These are phyloP conservation scores for Sipha maydis DNA, from an alignment of 2,888 invertebrate genomes.

Conservation along the genomic window DNA sequence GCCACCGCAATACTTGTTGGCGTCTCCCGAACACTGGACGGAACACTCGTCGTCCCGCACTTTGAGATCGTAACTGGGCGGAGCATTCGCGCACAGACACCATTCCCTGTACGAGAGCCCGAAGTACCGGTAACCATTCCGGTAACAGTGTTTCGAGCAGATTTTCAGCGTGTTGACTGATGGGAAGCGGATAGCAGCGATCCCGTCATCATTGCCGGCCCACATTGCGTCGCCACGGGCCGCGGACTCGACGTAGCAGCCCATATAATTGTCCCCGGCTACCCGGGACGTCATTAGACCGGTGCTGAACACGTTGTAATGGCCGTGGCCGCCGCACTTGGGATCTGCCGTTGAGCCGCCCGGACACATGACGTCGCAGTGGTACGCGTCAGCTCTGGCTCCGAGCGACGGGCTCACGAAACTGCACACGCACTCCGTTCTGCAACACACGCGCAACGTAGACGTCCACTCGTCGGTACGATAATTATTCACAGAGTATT, in stretches of 20 bases:
- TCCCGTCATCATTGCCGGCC: background rate
- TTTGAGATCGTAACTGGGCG: background rate
- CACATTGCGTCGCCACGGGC: too few relatives aligned
- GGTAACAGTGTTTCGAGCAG: conserved; percentile 28
- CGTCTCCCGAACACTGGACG: conserved; percentile 23
- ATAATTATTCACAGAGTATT: too few relatives aligned
- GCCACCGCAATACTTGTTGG: conserved; percentile 45
- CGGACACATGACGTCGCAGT: conserved; percentile 38
- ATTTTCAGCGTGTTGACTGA: conserved; percentile 1
- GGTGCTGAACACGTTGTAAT: conserved; percentile 31
- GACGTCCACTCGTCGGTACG: too few relatives aligned
- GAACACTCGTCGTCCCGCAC: background rate
- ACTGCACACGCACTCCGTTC: conserved; percentile 62
- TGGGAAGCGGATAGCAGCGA: background rate
- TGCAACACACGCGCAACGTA: background rate
- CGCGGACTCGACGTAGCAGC: conserved; percentile 23
- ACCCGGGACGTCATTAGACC: background rate
- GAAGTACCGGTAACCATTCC: background rate
- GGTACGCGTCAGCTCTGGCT: background rate
- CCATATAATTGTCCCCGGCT: conserved; percentile 35
- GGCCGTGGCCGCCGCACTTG: background rate
- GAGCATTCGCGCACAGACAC: conserved; percentile 18
- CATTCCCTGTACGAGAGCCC: background rate
- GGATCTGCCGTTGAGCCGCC: background rate
- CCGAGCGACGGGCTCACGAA: conserved; percentile 53